Percentiles rank a stretch among this genome's conserved stretches.
phyloP scores from a whole-genome alignment of 2,797 vertebrate species.

The Ctenosaura bakeri region DNA sequence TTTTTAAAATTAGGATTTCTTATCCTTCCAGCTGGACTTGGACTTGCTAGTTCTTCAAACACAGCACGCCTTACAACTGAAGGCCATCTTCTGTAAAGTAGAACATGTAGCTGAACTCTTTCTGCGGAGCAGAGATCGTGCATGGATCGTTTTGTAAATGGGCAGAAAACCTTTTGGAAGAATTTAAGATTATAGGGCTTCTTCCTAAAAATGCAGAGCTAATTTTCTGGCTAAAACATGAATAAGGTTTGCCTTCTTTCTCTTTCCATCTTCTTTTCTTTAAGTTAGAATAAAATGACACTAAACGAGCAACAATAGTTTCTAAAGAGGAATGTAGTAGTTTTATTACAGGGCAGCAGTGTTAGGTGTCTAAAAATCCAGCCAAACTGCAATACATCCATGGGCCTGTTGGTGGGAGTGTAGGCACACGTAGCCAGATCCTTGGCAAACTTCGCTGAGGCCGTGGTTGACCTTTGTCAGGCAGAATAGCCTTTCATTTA shows the following conservation, averaged over 20 bases:
- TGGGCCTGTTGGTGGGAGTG: conserved; percentile 82
- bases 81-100: neutral
- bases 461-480: conserved; percentile 79
- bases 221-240: rapidly evolving
- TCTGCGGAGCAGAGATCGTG: neutral
- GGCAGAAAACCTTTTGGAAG: too few relatives aligned
- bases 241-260: neutral
- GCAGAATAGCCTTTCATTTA: conserved; percentile 81
- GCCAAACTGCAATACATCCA: conserved; percentile 49
- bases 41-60: neutral
- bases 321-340: rapidly evolving
- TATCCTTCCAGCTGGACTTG: neutral
- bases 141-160: neutral
- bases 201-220: neutral
- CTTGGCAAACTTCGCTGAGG: neutral
- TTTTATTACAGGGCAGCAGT: neutral
- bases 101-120: too few relatives aligned
- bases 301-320: neutral
- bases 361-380: neutral
- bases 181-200: neutral
- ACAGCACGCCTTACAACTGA: neutral
- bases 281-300: neutral
- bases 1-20: neutral
- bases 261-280: neutral
- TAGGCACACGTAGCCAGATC: conserved; percentile 63